Evolutionary conservation across 2,797 vertebrate genomes (phyloP).

Genomic region (Acrossocheilus fasciatus): DNA sequence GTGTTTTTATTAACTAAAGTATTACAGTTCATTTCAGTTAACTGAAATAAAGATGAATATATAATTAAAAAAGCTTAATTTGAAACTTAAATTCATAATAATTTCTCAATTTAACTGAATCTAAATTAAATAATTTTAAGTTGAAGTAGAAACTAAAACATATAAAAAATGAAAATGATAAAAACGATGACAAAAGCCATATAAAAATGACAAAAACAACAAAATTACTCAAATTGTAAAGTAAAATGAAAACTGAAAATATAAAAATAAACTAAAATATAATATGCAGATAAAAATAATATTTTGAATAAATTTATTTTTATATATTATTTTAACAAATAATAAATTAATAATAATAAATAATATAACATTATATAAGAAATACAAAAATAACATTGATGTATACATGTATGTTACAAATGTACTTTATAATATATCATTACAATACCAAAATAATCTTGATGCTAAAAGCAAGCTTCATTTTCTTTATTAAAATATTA

Average conservation of each 20-base stretch:
- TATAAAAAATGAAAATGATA: background rate
- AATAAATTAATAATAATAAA: background rate
- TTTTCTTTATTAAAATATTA: background rate
- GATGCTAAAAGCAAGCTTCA: background rate
- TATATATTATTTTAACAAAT: no score
- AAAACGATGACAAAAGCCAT: background rate
- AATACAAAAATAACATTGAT: background rate
- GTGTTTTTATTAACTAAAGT: background rate
- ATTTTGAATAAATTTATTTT: no score
- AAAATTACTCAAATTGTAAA: background rate
- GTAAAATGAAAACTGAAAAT: background rate
- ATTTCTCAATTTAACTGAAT: no score
- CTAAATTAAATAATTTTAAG: background rate
- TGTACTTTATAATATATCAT: background rate
- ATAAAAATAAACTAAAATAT: background rate
- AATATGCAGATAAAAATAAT: no score
- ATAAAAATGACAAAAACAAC: background rate
- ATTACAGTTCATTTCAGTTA: background rate
- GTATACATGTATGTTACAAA: background rate
- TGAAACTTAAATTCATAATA: no score
- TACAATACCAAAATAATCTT: background rate
- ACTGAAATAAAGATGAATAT: no score
- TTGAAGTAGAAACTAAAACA: background rate
- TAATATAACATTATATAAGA: background rate
- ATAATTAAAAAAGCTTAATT: no score